phyloP scores from a whole-genome alignment of 2,113 vertebrate species.

The Rhizomys pruinosus region DNA sequence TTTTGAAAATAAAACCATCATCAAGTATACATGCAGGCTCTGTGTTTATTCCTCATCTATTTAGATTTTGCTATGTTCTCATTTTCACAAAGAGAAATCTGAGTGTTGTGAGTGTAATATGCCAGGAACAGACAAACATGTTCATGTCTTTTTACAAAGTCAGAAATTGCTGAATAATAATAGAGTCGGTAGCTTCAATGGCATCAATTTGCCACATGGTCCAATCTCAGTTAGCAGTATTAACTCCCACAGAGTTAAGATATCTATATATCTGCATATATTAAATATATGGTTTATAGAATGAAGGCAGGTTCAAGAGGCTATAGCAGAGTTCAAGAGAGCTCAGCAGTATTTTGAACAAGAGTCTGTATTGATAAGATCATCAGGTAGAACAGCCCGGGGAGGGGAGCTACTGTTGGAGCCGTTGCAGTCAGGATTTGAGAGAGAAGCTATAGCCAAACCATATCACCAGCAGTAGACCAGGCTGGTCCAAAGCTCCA shows the following conservation, averaged over 20 bases:
- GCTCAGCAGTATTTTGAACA: too few relatives aligned
- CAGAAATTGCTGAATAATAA: not conserved
- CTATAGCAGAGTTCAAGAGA: too few relatives aligned
- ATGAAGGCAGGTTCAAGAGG: too few relatives aligned
- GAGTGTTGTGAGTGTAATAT: not conserved
- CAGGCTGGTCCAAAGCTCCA: too few relatives aligned
- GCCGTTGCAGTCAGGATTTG: too few relatives aligned
- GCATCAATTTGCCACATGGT: not conserved
- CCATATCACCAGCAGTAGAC: too few relatives aligned
- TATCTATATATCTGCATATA: too few relatives aligned
- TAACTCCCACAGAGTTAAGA: not conserved
- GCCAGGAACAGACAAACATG: not conserved
- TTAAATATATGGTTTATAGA: too few relatives aligned
- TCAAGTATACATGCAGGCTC: constrained; percentile 46
- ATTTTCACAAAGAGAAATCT: not conserved
- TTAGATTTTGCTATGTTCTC: not conserved
- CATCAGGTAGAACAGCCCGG: too few relatives aligned
- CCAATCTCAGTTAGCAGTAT: not conserved
- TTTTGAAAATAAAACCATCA: constrained; percentile 74
- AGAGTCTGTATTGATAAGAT: too few relatives aligned
- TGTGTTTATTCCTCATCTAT: constrained; percentile 44
- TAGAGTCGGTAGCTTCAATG: not conserved
- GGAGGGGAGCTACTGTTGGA: too few relatives aligned
- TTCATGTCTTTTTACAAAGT: not conserved
- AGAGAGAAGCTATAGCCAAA: too few relatives aligned